Conservation (phyloP, 2,888 invertebrate species). For the Orthonevra nobilis region DNA sequence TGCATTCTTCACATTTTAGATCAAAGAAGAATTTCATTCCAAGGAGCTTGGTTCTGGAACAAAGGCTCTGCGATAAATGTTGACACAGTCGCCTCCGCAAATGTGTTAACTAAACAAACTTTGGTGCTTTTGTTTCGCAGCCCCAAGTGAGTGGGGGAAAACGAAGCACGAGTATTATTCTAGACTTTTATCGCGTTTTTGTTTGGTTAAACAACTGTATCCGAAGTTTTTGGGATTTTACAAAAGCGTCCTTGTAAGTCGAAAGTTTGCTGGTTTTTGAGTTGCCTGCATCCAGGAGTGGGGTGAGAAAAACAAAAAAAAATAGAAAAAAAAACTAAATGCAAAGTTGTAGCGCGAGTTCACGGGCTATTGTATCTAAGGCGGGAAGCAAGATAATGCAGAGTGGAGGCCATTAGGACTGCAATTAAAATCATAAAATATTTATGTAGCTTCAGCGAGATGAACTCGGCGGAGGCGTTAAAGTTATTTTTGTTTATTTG, state of each 20-base stretch:
- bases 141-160: slow-evolving; percentile 1
- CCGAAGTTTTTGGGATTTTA: slow-evolving; percentile 40
- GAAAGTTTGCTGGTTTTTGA: slow-evolving; percentile 28
- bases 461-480: background rate
- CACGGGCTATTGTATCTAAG: slow-evolving; percentile 34
- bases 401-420: slow-evolving; percentile 49
- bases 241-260: slow-evolving; percentile 24
- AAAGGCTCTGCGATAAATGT: slow-evolving; percentile 32
- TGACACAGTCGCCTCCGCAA: slow-evolving; percentile 13
- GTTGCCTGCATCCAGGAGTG: background rate
- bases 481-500: slow-evolving; percentile 22
- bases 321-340: background rate
- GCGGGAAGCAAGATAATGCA: slow-evolving; percentile 24
- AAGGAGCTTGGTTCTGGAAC: no score
- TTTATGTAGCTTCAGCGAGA: slow-evolving; percentile 44
- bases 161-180: slow-evolving; percentile 22
- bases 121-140: background rate
- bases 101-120: slow-evolving; percentile 40
- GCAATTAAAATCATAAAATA: slow-evolving; percentile 64
- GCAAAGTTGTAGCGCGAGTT: slow-evolving; percentile 20
- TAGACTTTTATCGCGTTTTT: slow-evolving; percentile 55
- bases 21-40: no score
- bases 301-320: background rate
- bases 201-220: slow-evolving; percentile 57
- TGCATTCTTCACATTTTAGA: no score